A percentile compares a stretch with the other conserved stretches of the same genome.
Conservation (phyloP, 2,797 vertebrate species). For the Hemibagrus guttatus region DNA sequence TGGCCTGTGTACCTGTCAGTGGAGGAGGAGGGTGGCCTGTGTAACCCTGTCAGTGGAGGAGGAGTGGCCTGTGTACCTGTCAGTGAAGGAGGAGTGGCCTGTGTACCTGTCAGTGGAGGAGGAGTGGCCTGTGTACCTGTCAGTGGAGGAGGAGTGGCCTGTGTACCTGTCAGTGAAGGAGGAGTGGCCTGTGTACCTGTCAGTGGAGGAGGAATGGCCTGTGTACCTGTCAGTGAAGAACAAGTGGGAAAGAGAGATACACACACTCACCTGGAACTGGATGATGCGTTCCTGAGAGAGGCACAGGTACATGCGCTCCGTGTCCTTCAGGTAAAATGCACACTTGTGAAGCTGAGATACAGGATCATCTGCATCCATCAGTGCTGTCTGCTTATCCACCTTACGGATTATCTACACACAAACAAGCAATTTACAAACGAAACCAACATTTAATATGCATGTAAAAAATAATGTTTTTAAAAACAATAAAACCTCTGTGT, state of each 20-base stretch:
- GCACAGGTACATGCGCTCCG: constrained; percentile 79
- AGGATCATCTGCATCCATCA: constrained; percentile 74
- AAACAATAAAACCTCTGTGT: background rate
- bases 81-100: too few species aligned
- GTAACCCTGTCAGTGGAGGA: background rate
- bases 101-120: too few species aligned
- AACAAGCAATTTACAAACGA: background rate
- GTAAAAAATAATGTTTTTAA: background rate
- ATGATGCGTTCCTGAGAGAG: constrained; percentile 99
- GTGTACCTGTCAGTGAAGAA: background rate
- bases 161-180: too few species aligned
- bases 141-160: too few species aligned
- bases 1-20: background rate
- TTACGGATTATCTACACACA: constrained; percentile 73
- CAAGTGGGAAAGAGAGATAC: background rate
- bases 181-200: too few species aligned
- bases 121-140: too few species aligned
- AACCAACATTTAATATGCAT: background rate
- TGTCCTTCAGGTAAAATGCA: constrained; percentile 78
- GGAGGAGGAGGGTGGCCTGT: background rate
- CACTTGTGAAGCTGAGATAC: constrained; percentile 80
- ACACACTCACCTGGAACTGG: constrained; percentile 89
- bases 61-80: background rate
- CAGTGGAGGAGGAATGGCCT: too few species aligned
- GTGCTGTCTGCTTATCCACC: constrained; percentile 75